These are phyloP conservation scores for Pogona vitticeps DNA, from an alignment of 2,113 vertebrate genomes.

Conservation along the genomic window DNA sequence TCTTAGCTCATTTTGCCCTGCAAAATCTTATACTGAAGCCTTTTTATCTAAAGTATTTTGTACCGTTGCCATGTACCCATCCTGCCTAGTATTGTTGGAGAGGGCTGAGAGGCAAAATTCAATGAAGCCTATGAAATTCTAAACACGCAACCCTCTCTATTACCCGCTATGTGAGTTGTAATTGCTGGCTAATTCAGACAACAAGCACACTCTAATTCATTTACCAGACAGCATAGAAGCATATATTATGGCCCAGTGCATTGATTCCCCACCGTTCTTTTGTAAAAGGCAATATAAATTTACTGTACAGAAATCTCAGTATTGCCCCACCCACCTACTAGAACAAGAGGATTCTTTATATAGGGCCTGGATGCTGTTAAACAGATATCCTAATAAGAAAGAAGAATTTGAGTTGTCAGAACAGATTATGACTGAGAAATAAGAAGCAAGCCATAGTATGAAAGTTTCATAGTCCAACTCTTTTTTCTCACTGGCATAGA, in stretches of 20 bases:
- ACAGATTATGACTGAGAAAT: not conserved
- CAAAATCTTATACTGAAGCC: conserved; percentile 38
- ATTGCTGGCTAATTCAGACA: conserved; percentile 21
- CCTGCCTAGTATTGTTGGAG: conserved; percentile 3
- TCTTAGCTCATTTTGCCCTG: conserved; percentile 71
- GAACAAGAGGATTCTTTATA: not conserved
- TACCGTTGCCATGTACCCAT: conserved; percentile 9
- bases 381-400: not conserved
- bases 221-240: not conserved
- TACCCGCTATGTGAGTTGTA: not conserved
- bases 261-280: conserved; percentile 18
- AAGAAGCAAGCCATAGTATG: not conserved
- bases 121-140: rapidly evolving
- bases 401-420: not conserved
- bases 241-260: not conserved
- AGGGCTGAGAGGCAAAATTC: not conserved
- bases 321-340: not conserved
- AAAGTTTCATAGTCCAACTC: not conserved
- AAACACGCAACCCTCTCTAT: not conserved
- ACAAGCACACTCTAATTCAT: not conserved
- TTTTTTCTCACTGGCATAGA: too few relatives aligned
- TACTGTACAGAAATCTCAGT: conserved; percentile 10
- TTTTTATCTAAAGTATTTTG: conserved; percentile 31
- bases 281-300: not conserved
- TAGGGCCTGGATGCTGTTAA: not conserved